Base-by-base conservation (phyloP, 2,888 invertebrate genomes). In the Dasysyrphus albostriatus region DNA sequence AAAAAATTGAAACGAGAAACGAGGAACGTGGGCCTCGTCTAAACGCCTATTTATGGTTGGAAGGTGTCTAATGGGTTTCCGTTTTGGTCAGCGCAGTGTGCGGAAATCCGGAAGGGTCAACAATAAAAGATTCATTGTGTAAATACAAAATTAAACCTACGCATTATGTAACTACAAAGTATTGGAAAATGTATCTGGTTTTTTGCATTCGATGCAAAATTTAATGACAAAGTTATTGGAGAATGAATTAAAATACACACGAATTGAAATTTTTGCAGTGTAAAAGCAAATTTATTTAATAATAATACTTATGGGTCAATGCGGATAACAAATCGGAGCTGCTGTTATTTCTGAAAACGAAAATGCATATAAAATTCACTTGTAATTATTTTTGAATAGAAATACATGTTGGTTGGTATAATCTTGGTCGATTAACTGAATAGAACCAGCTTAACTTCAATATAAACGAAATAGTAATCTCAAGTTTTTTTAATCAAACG, bases 21-120 rank as follows among this genome's bases (percentile, higher is more conserved):
- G 16, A 34, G 65, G 77, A 72, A 76, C 77, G 77, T 78, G 70
- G 77, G 82, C 63, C 69, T 65, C 72, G 44, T 29, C 61, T 77
- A 56, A n/a, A 78, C 85, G 73, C 81, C 81, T 69, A 73, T 85
- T 85, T 76, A 81, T 67, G 76, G 72, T 80, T 81, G 81, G 77
- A 73, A 85, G 81, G 85, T 81, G 85, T 81, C 77, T 85, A 81
- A 85, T 85, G 81, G 84, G 77, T 61, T 77, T 81, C 73, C 85
- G 77, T 80, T 85, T 85, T 81, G 85, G 73, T 61, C 73, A 85
- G 76, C 24, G 24, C 24, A 24, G 24, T 73, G 77, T 77, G 76
- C 77, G 85, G 81, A 85, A 81, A 81, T 81, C 81, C 85, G 63
- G 59, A 77, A 77, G 76, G 84, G 76, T 81, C 73, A 73, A 76